These are phyloP conservation scores for Andinoacara biseriatus DNA, from an alignment of 2,113 vertebrate genomes.

Conservation along the genomic window DNA sequence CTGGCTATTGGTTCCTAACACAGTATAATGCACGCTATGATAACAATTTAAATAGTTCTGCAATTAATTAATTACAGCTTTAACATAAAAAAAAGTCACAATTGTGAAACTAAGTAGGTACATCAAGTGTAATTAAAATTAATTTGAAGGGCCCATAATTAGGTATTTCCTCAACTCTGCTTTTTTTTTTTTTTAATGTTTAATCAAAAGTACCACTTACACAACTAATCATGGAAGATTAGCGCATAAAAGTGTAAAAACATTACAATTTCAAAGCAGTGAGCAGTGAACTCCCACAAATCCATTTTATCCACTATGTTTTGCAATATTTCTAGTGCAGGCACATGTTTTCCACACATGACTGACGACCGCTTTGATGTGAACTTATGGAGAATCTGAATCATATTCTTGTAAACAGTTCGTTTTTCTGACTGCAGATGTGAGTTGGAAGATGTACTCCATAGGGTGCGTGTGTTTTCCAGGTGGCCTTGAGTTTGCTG, in stretches of 20 bases:
- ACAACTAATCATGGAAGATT: not conserved
- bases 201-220: not conserved
- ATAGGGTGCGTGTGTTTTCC: constrained; percentile 9
- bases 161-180: not conserved
- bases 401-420: not conserved
- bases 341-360: not conserved
- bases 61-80: not conserved
- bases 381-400: not conserved
- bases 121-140: not conserved
- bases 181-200: not conserved
- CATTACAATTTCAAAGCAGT: too few species aligned
- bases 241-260: not conserved
- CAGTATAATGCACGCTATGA: not conserved
- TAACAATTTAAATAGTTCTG: not conserved
- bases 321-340: not conserved
- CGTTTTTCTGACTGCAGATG: not conserved
- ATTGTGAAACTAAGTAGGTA: not conserved
- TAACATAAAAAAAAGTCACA: not conserved
- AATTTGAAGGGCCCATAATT: not conserved
- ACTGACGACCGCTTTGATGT: not conserved
- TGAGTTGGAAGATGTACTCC: not conserved
- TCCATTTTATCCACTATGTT: not conserved
- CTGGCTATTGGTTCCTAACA: not conserved
- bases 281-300: not conserved
- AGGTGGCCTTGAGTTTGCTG: constrained; percentile 14